Evolutionary conservation across 2,888 invertebrate genomes (phyloP), one percentile per base, ranked within the genome.

Genomic region (Orthosia gracilis): DNA sequence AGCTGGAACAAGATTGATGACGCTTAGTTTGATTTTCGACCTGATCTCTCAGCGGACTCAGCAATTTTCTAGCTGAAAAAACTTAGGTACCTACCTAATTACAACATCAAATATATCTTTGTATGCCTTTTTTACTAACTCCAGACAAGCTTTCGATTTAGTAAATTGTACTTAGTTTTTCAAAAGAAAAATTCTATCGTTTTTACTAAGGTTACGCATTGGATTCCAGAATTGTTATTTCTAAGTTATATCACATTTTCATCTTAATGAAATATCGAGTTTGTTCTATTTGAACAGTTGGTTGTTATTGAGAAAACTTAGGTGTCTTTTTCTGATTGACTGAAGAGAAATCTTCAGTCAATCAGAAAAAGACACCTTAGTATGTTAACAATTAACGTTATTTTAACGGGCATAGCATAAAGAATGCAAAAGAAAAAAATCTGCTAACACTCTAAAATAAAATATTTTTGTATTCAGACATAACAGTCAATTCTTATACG

Each of bases 1-100:
- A 80, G 67, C 21, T 70, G 23, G 77, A 82, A 82, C 79, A 78
- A 80, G 80, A 80, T 82, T 80, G 73, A 82, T 82, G 73, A 58
- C 78, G 31, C 73, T 54, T 73, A 45, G 65, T 69, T 78, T 67
- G 62, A 59, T 78, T 69, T 78, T 82, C 49, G 64, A 78, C 68
- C 83, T 66, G 69, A 69, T 73, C 79, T 80, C 69, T 78, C 69
- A 59, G 26, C 54, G 80, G 83, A 73, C 62, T 82, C 65, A 66
- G 58, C 26, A 73, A 73, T 78, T 83, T 73, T 78, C 66, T 73
- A 55, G 23, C 58, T 40, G 78, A 63, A 73, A 68, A 69, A 73
- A 66, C 57, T 50, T 50, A 47, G 23, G 50, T 80, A 1, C 40
- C 40, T 40, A 40, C 40, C 40, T 40, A 73, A 83, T 66, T 82